phyloP scores from a whole-genome alignment of 30 jellyfish, hydroid and myxozoan genomes.

The Hydra vulgaris region DNA sequence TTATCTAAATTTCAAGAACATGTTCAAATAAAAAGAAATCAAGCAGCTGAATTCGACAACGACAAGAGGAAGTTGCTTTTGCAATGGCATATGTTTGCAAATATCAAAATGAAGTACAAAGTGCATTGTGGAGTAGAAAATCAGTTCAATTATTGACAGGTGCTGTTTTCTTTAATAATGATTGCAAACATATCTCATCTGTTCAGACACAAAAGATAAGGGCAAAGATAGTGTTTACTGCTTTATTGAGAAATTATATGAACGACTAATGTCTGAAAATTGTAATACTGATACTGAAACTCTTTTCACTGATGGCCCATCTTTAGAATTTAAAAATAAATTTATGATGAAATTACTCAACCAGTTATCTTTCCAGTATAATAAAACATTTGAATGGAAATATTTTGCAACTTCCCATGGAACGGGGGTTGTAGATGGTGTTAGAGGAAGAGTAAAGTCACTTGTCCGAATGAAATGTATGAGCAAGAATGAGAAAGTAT shows the following conservation, averaged over 20 bases:
- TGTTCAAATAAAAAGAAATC: constrained; percentile 25
- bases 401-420: constrained; percentile 48
- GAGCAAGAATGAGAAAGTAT: not conserved
- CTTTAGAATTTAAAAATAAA: constrained; percentile 34
- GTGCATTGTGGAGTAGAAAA: constrained; percentile 30
- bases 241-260: not conserved
- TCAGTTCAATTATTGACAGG: constrained; percentile 20
- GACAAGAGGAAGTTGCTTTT: constrained; percentile 36
- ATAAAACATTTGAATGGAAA: constrained; percentile 35
- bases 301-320: constrained; percentile 48
- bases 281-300: not conserved
- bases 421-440: constrained; percentile 38
- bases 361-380: not conserved
- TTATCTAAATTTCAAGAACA: constrained; percentile 17
- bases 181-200: constrained; percentile 3
- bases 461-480: not conserved
- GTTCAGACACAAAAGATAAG: constrained; percentile 27
- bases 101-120: constrained; percentile 35
- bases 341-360: constrained; percentile 12
- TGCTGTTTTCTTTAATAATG: constrained; percentile 20
- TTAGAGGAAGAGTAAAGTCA: constrained; percentile 37
- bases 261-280: not conserved
- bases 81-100: constrained; percentile 34
- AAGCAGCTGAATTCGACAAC: constrained; percentile 26
- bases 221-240: not conserved